Evolutionary conservation across 53 echinoderm and acorn worm species (phyloP), one percentile per base, ranked within the genome.

Genomic region (Pentamera pediparva): DNA sequence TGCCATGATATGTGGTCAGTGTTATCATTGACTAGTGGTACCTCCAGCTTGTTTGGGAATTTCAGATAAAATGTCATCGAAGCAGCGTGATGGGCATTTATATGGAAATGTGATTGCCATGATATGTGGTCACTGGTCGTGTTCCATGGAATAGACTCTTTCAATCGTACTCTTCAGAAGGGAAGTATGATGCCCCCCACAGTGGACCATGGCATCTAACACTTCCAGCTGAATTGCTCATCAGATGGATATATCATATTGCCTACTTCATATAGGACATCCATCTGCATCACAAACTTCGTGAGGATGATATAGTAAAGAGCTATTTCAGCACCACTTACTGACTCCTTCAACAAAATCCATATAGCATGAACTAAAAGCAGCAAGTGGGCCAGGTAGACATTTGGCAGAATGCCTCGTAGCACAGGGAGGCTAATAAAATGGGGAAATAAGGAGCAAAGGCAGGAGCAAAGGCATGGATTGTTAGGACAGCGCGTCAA

Each of bases 141-240:
- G 78, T 84, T 10, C 78, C 84, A 51, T 84, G 58, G 25, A 84
- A 70, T 15, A 78, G 49, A 26, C 70, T 60, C 40, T 78, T 57
- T 4, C 84, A 57, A 70, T 84, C 78, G 36, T 35, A 63, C 34
- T 47, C 62, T 61, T 77, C 78, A 58, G 78, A 72, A 2, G 71
- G 48, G 54, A 84, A 78, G 35, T 60, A 78, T 21, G 52, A 70
- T 36, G 59, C 37, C 17, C 37, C 35, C 84, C 71, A 83, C 18
- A 77, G 56, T 29, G 77, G 84, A 10, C 84, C 84, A 40, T 32
- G 61, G 22, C 67, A 45, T 34, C 24, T 43, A 33, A 84, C 84
- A 29, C 45, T 70, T 4, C 72, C 78, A 59, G 78, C 67, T 6
- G 78, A 35, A 50, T 84, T 77, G 15, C 65, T 19, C 70, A 84